Base-by-base conservation (phyloP, 2,797 vertebrate species). In the Takifugu rubripes region DNA sequence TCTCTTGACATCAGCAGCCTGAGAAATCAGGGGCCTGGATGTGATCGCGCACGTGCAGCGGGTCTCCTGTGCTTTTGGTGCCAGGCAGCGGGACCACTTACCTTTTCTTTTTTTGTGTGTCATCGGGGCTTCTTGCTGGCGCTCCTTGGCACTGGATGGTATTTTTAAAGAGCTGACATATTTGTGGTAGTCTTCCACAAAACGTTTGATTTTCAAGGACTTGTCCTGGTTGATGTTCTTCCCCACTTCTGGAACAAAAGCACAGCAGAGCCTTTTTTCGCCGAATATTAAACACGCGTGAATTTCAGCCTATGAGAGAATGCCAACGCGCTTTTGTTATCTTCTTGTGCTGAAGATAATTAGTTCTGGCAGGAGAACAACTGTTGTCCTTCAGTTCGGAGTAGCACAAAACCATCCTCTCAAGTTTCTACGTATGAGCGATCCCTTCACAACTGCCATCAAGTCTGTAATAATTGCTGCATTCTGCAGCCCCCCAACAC, bases 151-250 rank as follows among this genome's bases (percentile, higher is more conserved):
- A 10, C 78, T 50, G 25, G 68, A 47, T 0, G 53, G 61, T 1
- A 83, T 25, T n/a, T 78, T 57, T 27, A 88, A 70, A 7, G 84
- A 77, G 12, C 14, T 64, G 47, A 87, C 61, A 0, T 52, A 74
- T 14, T 72, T 70, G 54, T 89, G 40, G 61, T 91, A 94, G 0
- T 64, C 90, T 61, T 89, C 85, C 29, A 94, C 90, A 3, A 87
- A 90, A 54, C 55, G 87, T 61, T 84, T 88, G 63, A 96, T 65
- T 69, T 74, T 89, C 72, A 94, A 59, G 54, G 52, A 72, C 68
- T 92, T 90, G 77, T 94, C 94, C 72, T 96, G 94, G 85, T 94
- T 96, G 65, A 96, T 91, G 86, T 93, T 95, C 61, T 95, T 96
- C 25, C 86, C 92, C 75, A 97, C 76, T 75, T 97, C 96, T 86